These are phyloP conservation scores for Mnemiopsis leidyi DNA, from an alignment of 37 sponge, comb jelly and placozoan genomes.

Conservation along the genomic window DNA sequence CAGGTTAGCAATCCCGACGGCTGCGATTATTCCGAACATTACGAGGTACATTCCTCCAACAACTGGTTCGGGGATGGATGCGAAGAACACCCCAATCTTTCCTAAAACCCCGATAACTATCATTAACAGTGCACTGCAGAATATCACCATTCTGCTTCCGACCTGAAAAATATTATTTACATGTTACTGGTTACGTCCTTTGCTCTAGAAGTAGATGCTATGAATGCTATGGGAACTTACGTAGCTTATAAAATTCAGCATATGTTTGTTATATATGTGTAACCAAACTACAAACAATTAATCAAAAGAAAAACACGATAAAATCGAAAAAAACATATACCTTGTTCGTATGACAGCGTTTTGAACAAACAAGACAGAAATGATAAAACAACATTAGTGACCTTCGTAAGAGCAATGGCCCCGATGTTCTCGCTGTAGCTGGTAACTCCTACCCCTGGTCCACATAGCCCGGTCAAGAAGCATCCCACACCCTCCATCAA, in stretches of 20 bases:
- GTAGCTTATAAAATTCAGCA: too few species aligned
- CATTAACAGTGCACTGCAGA: constrained; percentile 46
- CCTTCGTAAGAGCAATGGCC: constrained; percentile 64
- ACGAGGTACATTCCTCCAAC: constrained; percentile 64
- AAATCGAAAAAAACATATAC: neutral
- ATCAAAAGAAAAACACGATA: too few species aligned
- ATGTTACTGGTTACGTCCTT: too few species aligned
- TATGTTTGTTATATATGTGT: too few species aligned
- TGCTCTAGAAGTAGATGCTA: too few species aligned
- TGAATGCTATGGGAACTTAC: too few species aligned
- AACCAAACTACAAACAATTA: too few species aligned
- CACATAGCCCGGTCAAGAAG: constrained; percentile 47
- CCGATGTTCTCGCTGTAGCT: constrained; percentile 66
- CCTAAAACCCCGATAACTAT: constrained; percentile 23
- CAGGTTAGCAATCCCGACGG: constrained; percentile 64
- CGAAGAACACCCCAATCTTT: constrained; percentile 53
- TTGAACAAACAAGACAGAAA: neutral
- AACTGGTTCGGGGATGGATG: constrained; percentile 61
- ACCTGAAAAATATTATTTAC: too few species aligned
- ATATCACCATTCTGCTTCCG: constrained; percentile 54
- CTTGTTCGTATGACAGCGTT: neutral
- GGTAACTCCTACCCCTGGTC: constrained; percentile 56
- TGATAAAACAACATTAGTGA: neutral
- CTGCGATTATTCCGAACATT: constrained; percentile 64
- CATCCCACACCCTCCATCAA: constrained; percentile 64